Evolutionary conservation across 1,140 invertebrate species (phyloP), one percentile per base, ranked within the genome.

Genomic region (Trichomalopsis sarcophagae): DNA sequence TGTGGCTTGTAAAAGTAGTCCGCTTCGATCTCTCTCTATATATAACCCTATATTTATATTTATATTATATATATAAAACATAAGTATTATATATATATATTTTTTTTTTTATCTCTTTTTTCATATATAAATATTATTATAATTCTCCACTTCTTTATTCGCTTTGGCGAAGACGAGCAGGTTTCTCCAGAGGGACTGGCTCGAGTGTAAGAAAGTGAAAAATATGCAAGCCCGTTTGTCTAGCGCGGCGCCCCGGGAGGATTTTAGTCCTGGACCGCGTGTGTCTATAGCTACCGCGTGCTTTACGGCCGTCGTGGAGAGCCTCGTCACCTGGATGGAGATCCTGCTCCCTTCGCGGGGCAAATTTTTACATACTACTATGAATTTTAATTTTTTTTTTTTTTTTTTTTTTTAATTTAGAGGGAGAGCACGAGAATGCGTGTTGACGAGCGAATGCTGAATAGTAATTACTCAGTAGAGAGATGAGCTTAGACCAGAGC

Each of bases 1-100:
- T 85, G 84, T 69, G 2, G 78, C 78, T 85, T 81, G 55, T 81
- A 81, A 75, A 66, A 13, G 84, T 84, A 81, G 66, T 84, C 50
- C 69, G 84, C 78, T 84, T 80, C 23, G 69, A 84, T 50, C 7
- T 40, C 23, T 71, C 55, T 68, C 23, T 81, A 81, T 81, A 73
- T 21, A n/a, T 69, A 81, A 36, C 30, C 36, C 23, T 75, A 74
- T 75, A 27, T 44, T 4, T 79, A 55, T 62, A 76, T 13, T 11
- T 77, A 77, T n/a, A 33, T 36, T 75, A 75, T n/a, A 75, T 17
- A 75, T 36, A 36, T 10, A 75, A 33, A 55, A 55, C 62, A 17
- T 30, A 33, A 55, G 50, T 62, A 30, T 77, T 47, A 17, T 40
- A 40, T 69, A 27, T 40, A 27, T 27, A 27, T 27, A 27, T 27